phyloP scores from a whole-genome alignment of 2,113 vertebrate genomes.

The Tupaia chinensis region DNA sequence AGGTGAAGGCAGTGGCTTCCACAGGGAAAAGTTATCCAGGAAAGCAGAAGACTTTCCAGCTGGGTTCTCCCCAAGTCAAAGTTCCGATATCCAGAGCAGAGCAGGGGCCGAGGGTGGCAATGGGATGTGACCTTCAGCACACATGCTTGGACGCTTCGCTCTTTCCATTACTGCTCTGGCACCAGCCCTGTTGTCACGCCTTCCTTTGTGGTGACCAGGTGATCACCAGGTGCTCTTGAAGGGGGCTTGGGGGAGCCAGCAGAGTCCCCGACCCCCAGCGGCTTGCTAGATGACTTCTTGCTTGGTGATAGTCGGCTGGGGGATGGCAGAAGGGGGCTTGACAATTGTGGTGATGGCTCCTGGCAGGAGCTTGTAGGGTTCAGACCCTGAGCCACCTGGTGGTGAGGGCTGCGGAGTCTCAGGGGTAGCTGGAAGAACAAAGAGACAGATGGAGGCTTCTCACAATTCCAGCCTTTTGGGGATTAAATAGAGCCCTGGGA shows the following conservation, averaged over 20 bases:
- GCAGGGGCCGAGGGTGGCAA: neutral
- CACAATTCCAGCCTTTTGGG: neutral
- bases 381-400: slow-evolving; percentile 94
- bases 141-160: neutral
- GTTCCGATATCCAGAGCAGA: neutral
- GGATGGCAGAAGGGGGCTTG: slow-evolving; percentile 95
- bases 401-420: slow-evolving; percentile 98
- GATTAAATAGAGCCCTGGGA: neutral
- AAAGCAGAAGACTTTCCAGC: slow-evolving; percentile 12
- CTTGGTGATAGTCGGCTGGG: slow-evolving; percentile 96
- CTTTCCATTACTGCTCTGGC: slow-evolving; percentile 51
- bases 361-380: slow-evolving; percentile 97
- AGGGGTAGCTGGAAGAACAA: slow-evolving; percentile 93
- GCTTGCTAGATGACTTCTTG: slow-evolving; percentile 96
- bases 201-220: neutral
- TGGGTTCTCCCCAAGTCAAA: slow-evolving; percentile 12
- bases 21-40: slow-evolving; percentile 24
- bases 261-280: slow-evolving; percentile 49
- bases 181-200: slow-evolving; percentile 2
- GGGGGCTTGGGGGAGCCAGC: slow-evolving; percentile 37
- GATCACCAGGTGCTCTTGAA: slow-evolving; percentile 34
- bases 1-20: slow-evolving; percentile 57
- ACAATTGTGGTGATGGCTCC: slow-evolving; percentile 95
- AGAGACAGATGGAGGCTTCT: slow-evolving; percentile 61
- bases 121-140: neutral